Conservation (phyloP, 2,797 vertebrate species). For the Poeciliopsis infans region DNA sequence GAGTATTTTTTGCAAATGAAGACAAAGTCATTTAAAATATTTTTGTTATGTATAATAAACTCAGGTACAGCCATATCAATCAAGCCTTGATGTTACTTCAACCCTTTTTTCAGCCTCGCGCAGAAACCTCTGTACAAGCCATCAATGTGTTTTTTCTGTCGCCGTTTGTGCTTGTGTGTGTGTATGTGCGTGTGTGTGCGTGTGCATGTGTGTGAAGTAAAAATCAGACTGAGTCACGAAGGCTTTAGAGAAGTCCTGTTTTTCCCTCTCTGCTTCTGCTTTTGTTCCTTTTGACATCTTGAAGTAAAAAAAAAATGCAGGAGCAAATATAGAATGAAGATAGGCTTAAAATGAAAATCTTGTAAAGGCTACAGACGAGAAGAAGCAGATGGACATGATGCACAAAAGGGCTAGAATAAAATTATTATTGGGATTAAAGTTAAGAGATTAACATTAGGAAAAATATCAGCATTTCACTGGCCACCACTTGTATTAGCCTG, state of each 20-base stretch:
- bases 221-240: constrained; percentile 58
- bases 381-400: constrained; percentile 1
- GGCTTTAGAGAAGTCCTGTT: constrained; percentile 35
- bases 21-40: not conserved
- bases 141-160: constrained; percentile 21
- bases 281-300: constrained; percentile 47
- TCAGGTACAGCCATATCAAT: not conserved
- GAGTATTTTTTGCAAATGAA: not conserved
- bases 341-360: constrained; percentile 21
- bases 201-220: constrained; percentile 41
- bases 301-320: constrained; percentile 42
- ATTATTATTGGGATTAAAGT: constrained; percentile 16
- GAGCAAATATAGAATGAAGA: too few species aligned
- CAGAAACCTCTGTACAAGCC: constrained; percentile 33
- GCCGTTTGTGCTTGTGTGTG: not conserved
- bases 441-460: too few species aligned
- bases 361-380: constrained; percentile 20
- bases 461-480: too few species aligned
- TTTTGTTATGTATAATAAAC: not conserved
- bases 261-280: constrained; percentile 20
- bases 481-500: too few species aligned
- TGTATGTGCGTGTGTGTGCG: constrained; percentile 22
- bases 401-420: constrained; percentile 26
- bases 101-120: constrained; percentile 9
- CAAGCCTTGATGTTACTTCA: constrained; percentile 7